Conservation (phyloP, 2,113 vertebrate species). For the Canis aureus region DNA sequence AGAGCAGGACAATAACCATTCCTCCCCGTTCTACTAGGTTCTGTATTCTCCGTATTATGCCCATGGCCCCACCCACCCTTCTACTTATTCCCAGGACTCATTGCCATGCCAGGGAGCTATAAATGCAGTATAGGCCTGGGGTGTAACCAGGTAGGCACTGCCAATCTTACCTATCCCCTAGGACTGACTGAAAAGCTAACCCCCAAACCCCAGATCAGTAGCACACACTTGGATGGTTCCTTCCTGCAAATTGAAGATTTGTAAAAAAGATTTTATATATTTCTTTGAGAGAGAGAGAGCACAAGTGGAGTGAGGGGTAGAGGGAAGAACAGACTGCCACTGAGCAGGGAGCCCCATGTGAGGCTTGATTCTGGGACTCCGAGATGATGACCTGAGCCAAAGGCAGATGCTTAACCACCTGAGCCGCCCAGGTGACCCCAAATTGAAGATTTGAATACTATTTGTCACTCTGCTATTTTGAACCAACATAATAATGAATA, state of each 20-base stretch:
- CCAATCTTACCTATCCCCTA: not conserved
- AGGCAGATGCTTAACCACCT: too few species aligned
- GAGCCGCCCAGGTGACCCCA: too few species aligned
- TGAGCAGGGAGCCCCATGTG: too few species aligned
- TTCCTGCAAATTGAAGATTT: not conserved
- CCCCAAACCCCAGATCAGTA: not conserved
- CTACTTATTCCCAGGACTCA: not conserved
- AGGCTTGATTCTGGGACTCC: too few species aligned
- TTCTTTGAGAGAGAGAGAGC: too few species aligned
- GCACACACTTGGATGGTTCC: fast-evolving
- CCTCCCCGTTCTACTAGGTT: not conserved
- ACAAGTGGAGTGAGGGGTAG: too few species aligned
- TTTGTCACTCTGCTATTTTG: not conserved
- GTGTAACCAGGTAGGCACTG: not conserved
- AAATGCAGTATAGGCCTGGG: not conserved
- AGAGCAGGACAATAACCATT: not conserved
- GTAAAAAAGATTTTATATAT: too few species aligned
- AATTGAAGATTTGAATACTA: not conserved
- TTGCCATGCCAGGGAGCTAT: not conserved
- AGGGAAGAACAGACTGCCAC: too few species aligned
- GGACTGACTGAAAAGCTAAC: not conserved
- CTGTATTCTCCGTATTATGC: not conserved
- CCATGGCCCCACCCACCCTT: not conserved
- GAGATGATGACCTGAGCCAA: too few species aligned
- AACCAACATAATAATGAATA: not conserved